These are phyloP conservation scores for Bellardia pandia DNA, from an alignment of 2,888 invertebrate genomes.

Conservation along the genomic window DNA sequence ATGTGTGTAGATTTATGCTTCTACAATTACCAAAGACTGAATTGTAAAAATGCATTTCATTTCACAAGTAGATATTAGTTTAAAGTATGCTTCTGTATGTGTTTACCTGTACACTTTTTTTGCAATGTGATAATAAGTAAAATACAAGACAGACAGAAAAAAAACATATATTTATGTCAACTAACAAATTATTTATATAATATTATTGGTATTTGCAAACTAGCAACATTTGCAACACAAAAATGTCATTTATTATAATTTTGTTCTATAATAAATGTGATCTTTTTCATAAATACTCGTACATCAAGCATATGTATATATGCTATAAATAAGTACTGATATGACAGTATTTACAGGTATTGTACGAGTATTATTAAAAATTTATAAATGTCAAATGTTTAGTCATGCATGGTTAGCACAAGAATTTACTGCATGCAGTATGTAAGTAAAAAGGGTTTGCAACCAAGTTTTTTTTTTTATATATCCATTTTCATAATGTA, in stretches of 20 bases:
- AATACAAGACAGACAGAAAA: not conserved
- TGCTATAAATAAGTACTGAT: not conserved
- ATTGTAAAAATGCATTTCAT: conserved; percentile 19
- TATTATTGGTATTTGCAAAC: conserved; percentile 35
- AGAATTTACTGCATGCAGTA: not conserved
- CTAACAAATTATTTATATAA: conserved; percentile 46
- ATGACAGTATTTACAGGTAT: conserved; percentile 7
- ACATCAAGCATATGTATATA: conserved; percentile 1
- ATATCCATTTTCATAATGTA: too few relatives aligned
- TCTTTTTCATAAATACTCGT: not conserved
- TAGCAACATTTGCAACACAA: conserved; percentile 51
- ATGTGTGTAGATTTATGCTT: not conserved
- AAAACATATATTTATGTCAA: conserved; percentile 42
- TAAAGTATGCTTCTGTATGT: conserved; percentile 20
- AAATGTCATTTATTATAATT: conserved; percentile 48
- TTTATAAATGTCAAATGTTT: conserved; percentile 51
- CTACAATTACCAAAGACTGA: conserved; percentile 5
- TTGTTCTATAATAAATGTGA: conserved; percentile 29
- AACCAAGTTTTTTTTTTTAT: not conserved
- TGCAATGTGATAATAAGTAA: not conserved
- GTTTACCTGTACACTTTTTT: conserved; percentile 25
- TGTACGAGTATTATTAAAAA: conserved; percentile 51
- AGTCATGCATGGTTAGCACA: conserved; percentile 15
- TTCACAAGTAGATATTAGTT: conserved; percentile 9
- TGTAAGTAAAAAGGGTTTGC: conserved; percentile 28